A percentile compares a stretch with the other conserved stretches of the same genome.
Evolutionary conservation across 2,797 vertebrate species (phyloP).

Genomic region (Epinephelus awoara): DNA sequence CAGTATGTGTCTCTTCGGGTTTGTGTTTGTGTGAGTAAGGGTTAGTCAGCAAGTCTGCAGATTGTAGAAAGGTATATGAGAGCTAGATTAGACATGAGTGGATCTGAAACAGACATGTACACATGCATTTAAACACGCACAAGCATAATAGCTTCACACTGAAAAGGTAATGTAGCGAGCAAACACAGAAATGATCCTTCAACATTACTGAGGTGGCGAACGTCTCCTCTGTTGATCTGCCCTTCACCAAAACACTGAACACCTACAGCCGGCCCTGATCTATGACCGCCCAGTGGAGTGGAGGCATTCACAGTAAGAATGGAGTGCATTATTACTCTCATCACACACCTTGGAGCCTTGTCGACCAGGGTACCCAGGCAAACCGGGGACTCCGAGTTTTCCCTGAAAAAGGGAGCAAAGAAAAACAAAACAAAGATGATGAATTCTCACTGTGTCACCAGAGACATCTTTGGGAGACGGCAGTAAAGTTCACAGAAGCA

Average conservation of each 20-base stretch:
- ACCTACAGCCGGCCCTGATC: slow-evolving; percentile 5
- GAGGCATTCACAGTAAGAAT: neutral
- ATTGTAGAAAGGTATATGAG: slow-evolving; percentile 23
- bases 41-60: slow-evolving; percentile 46
- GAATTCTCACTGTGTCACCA: slow-evolving; percentile 30
- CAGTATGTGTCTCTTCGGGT: slow-evolving; percentile 43
- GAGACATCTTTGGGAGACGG: slow-evolving; percentile 19
- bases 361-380: slow-evolving; percentile 97
- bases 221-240: neutral
- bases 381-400: slow-evolving; percentile 97
- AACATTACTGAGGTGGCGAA: neutral
- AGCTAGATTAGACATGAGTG: slow-evolving; percentile 17
- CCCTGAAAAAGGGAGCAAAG: slow-evolving; percentile 84
- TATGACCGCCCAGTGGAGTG: neutral
- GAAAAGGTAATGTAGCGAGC: neutral
- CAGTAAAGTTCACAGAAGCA: slow-evolving; percentile 49
- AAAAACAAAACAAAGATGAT: slow-evolving; percentile 32
- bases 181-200: slow-evolving; percentile 3
- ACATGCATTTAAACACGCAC: neutral
- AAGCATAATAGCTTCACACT: neutral
- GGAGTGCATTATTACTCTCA: neutral
- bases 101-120: slow-evolving; percentile 9
- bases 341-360: slow-evolving; percentile 94
- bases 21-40: slow-evolving; percentile 25
- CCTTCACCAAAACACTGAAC: neutral